Evolutionary conservation across 2,113 vertebrate genomes (phyloP).

Genomic region (Pelecanus crispus): DNA sequence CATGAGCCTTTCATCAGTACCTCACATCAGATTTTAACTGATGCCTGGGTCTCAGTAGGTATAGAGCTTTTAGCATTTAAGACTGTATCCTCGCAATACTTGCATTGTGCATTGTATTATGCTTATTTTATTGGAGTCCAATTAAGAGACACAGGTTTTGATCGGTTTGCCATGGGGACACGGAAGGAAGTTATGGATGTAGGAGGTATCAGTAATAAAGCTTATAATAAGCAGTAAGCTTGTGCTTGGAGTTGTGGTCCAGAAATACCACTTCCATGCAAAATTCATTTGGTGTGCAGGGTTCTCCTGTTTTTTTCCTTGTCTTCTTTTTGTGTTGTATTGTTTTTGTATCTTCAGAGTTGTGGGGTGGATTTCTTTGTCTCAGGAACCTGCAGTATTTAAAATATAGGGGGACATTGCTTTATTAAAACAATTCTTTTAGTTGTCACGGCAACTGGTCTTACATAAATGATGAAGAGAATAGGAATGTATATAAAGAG

Average conservation of each 20-base stretch:
- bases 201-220: background rate
- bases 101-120: background rate
- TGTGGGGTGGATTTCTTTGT: background rate
- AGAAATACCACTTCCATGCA: background rate
- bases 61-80: background rate
- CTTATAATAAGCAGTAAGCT: background rate
- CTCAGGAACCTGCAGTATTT: background rate
- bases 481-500: background rate
- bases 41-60: background rate
- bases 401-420: background rate
- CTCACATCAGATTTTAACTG: background rate
- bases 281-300: background rate
- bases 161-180: background rate
- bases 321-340: background rate
- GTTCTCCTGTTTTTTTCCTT: background rate
- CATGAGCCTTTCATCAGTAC: background rate
- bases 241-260: background rate
- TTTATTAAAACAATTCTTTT: constrained; percentile 35
- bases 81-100: background rate
- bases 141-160: background rate
- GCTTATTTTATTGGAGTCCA: background rate
- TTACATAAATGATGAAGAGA: constrained; percentile 21
- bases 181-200: background rate
- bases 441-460: background rate
- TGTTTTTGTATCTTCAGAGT: background rate